phyloP scores from a whole-genome alignment of 2,113 vertebrate genomes.

The Sinocyclocheilus anshuiensis region DNA sequence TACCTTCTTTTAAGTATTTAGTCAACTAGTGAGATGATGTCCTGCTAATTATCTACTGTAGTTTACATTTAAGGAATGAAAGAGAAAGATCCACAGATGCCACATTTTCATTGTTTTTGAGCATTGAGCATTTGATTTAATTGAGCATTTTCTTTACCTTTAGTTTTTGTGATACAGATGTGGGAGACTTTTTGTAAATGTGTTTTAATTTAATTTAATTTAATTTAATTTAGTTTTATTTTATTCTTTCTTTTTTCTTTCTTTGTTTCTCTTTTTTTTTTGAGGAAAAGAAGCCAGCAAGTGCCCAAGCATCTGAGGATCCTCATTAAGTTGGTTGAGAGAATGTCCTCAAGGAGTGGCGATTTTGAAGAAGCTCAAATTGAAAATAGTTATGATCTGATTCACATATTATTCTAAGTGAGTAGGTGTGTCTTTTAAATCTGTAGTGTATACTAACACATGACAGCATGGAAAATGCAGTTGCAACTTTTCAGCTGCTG shows the following conservation, averaged over 20 bases:
- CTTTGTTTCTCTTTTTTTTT: too few species aligned
- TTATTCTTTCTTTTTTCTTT: too few species aligned
- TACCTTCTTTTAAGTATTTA: conserved; percentile 20
- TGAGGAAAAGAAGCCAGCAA: neutral
- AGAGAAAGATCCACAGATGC: neutral
- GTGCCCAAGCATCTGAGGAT: neutral
- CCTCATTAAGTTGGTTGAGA: neutral
- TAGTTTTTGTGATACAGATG: neutral
- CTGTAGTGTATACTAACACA: neutral
- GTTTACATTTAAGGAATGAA: neutral
- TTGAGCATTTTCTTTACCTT: neutral
- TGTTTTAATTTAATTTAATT: neutral
- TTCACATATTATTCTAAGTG: neutral
- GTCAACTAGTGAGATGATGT: conserved; percentile 43
- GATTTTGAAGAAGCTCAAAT: neutral
- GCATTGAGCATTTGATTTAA: too few species aligned
- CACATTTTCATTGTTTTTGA: too few species aligned
- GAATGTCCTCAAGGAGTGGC: neutral
- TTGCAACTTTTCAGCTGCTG: conserved; percentile 9
- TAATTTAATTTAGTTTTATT: neutral
- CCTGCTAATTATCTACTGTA: neutral
- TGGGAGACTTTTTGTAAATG: neutral
- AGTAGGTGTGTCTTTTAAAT: neutral
- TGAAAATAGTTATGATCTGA: neutral
- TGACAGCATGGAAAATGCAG: neutral